Evolutionary conservation across 1,140 invertebrate species (phyloP), one percentile per base, ranked within the genome.

Genomic region (Carcinoscorpius rotundicauda): DNA sequence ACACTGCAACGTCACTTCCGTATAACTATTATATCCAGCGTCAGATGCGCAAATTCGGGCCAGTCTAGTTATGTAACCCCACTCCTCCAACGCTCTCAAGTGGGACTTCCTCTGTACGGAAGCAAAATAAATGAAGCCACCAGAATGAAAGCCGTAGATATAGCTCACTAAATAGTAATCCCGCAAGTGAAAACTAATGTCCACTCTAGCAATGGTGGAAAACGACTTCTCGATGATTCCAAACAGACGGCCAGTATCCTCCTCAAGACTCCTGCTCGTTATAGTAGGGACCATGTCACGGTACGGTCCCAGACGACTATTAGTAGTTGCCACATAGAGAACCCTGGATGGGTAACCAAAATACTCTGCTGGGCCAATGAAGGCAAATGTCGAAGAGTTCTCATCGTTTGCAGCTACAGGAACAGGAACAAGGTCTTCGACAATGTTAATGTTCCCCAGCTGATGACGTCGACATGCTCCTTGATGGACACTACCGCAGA

Each of bases 81-180:
- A 91, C 72, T 93, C 91, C 73, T 89, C 86, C 48, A 76, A 70
- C 1, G 86, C 87, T n/a, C 91, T 86, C 11, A 93, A 80, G 73
- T 91, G 87, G 3, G 89, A 93, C 72, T 88, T 85, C 75, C 95
- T 94, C 76, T 98, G 95, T n/a, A 97, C 90, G 53, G 94, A 84
- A 9, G 95, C 84, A 79, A 98, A 95, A 76, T 98, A 97, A 4
- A 93, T 91, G 79, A 91, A 96, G 66, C 91, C 87, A 72, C 86
- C 91, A 3, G 91, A 89, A 76, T 93, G 91, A 74, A 98, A 98
- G 10, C 95, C 94, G 78, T 95, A 96, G 4, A 96, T 83, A 76
- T 97, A 98, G 73, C 92, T 86, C 11, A 98, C 91, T 5, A 95
- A 80, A 78, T 94, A 96, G 75, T 94, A 91, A 79, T 96, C 93